A percentile compares a stretch with the other conserved stretches of the same genome.
Evolutionary conservation across 2,888 invertebrate species (phyloP).

Genomic region (Lucinisca nassula): DNA sequence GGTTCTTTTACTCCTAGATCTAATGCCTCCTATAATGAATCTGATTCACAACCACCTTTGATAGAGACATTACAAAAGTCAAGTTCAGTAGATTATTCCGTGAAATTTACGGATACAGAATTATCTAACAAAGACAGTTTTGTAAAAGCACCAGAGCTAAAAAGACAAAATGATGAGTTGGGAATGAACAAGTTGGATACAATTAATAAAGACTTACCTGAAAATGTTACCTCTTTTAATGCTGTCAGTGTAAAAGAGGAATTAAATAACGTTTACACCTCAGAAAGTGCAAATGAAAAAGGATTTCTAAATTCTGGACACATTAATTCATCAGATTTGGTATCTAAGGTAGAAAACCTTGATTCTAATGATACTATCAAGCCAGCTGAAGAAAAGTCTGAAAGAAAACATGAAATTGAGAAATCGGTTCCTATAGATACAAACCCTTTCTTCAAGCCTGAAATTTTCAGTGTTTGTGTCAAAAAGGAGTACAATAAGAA

Average conservation of each 20-base stretch:
- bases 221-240: not conserved
- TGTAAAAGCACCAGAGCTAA: not conserved
- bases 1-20: conserved; percentile 5
- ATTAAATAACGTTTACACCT: not conserved
- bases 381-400: not conserved
- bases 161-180: not conserved
- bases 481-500: not conserved
- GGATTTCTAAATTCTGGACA: not conserved
- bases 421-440: not conserved
- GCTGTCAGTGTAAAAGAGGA: too few relatives aligned
- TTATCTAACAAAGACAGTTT: not conserved
- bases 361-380: not conserved
- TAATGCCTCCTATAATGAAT: not conserved
- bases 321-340: not conserved
- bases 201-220: too few relatives aligned
- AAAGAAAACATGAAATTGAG: not conserved
- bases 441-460: not conserved
- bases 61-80: conserved; percentile 15
- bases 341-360: not conserved
- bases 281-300: not conserved
- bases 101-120: not conserved
- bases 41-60: conserved; percentile 25
- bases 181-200: not conserved
- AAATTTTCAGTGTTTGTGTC: not conserved
- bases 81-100: not conserved